Evolutionary conservation across 2,113 vertebrate genomes (phyloP).

Genomic region (Chloropsis hardwickii): DNA sequence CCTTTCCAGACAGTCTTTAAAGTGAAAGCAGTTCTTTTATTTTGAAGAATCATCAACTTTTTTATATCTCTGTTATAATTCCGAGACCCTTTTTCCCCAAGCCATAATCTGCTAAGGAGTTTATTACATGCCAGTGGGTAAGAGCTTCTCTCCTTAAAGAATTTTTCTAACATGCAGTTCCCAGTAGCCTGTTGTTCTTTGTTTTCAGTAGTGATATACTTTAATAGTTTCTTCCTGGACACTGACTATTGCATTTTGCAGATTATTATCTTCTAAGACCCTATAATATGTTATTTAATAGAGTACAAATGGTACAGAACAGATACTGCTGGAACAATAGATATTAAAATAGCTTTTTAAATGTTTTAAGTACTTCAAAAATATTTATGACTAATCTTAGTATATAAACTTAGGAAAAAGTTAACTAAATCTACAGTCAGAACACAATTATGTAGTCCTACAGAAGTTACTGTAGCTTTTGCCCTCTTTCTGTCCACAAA

Average conservation of each 20-base stretch:
- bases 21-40: not conserved
- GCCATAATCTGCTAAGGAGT: not conserved
- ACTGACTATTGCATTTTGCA: not conserved
- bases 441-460: not conserved
- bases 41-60: conserved; percentile 6
- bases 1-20: not conserved
- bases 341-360: not conserved
- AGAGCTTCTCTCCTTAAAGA: not conserved
- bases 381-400: not conserved
- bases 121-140: conserved; percentile 5
- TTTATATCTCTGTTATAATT: not conserved
- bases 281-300: not conserved
- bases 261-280: not conserved
- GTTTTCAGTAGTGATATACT: not conserved
- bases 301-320: not conserved
- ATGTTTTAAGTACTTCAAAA: not conserved
- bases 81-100: not conserved
- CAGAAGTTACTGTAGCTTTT: not conserved
- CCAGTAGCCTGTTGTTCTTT: not conserved
- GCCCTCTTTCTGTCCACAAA: not conserved
- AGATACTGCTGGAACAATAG: not conserved
- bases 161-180: not conserved
- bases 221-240: not conserved
- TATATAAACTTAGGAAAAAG: not conserved
- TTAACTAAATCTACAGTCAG: not conserved